Base-by-base conservation (phyloP, 92 coral and sea anemone species). In the Galaxea fascicularis region DNA sequence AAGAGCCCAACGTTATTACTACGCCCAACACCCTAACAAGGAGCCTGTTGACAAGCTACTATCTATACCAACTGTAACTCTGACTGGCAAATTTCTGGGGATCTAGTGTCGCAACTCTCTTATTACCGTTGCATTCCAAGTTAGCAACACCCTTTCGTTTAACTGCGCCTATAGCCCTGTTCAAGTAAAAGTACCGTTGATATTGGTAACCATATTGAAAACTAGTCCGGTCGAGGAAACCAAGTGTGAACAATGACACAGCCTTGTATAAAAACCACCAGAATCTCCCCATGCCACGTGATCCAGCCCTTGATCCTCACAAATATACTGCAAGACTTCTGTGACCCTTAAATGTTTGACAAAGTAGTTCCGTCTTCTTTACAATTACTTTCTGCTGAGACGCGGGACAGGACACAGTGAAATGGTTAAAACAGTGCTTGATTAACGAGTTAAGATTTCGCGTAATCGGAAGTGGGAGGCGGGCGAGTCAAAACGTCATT, bases 271-370 rank as follows among this genome's bases (percentile, higher is more conserved):
- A 57, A 17, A 57, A 57, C 26, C 35, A 16, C 31, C 13, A 24
- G 35, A 26, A 63, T 63, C 31, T 29, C 35, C 68, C 12, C 8
- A 63, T 13, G 25, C 12, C 54, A 22, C 51, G 59, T 71, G 53
- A 71, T 46, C 76, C 57, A 71, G 7, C 27, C 76, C 58, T 27
- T 21, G 18, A 45, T 70, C 15, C 29, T 26, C 70, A 21, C 71
- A 82, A 70, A 82, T 82, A 82, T 14, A 44, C 13, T 44, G 78
- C 77, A 59, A 20, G 64, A 51, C 30, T 31, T 54, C 30, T 5
- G 0, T 35, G 24, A 44, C 78, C 22, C 64, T 56, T 25, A 54
- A 53, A 9, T 82, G 57, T 39, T 69, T 35, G 71, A 82, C n/a
- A 70, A 82, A 54, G 29, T 27, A 53, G 13, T 12, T 51, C 45